phyloP scores from a whole-genome alignment of 2,113 vertebrate species.

The Gobius niger region DNA sequence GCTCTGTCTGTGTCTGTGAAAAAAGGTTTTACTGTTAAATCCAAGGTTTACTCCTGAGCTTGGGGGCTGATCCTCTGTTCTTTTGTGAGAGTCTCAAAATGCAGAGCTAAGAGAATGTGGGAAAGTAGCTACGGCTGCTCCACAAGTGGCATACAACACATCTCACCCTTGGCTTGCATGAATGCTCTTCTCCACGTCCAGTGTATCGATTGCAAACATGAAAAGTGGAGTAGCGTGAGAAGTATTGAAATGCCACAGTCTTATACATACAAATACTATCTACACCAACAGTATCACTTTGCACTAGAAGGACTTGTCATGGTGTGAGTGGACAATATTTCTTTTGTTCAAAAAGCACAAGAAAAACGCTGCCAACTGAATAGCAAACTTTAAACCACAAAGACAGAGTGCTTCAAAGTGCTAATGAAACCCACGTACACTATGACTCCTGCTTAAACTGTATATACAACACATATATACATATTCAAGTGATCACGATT shows the following conservation, averaged over 20 bases:
- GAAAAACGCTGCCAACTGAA: no score
- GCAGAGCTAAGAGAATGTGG: background rate
- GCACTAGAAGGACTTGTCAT: background rate
- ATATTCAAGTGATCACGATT: no score
- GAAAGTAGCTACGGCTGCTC: background rate
- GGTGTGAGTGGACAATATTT: no score
- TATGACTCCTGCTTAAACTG: no score
- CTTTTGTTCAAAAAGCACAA: no score
- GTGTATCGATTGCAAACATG: background rate
- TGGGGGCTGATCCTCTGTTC: background rate
- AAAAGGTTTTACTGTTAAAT: slow-evolving; percentile 12
- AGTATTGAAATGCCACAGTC: background rate
- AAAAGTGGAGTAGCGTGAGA: background rate
- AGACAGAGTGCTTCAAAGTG: no score
- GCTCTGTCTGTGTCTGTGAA: background rate
- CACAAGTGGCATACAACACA: background rate
- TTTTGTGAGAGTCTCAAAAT: background rate
- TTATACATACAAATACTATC: background rate
- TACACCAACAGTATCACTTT: background rate
- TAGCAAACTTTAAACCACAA: no score
- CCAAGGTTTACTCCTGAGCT: slow-evolving; percentile 2
- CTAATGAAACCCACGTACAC: no score
- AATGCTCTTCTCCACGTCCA: no score
- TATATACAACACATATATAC: no score
- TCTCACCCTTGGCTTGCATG: background rate